phyloP scores from a whole-genome alignment of 2,888 invertebrate species.

The Plebejus anna region DNA sequence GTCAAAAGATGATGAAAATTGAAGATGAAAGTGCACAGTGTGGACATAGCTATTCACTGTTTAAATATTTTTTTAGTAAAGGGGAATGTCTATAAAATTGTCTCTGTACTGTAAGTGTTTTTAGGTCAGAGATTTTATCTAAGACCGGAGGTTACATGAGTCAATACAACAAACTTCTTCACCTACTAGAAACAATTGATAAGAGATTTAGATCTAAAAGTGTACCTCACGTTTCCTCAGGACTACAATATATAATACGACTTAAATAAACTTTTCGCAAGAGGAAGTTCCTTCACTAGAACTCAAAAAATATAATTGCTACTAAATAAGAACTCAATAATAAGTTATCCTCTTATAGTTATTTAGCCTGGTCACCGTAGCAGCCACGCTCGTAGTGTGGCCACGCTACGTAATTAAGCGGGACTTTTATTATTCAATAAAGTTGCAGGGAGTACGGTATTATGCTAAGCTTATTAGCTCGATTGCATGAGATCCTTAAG shows the following conservation, averaged over 20 bases:
- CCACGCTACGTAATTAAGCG: conserved; percentile 20
- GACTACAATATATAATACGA: background rate
- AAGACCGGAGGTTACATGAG: background rate
- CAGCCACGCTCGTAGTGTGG: conserved; percentile 4
- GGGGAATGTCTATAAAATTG: background rate
- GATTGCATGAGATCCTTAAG: conserved; percentile 20
- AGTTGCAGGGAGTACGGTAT: conserved; percentile 1
- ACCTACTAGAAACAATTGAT: background rate
- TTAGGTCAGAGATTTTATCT: background rate
- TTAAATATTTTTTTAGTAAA: too few species aligned
- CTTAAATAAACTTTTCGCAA: background rate
- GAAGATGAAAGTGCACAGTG: too few species aligned
- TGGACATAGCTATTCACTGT: too few species aligned
- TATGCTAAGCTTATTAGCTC: conserved; percentile 23
- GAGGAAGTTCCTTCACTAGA: too few species aligned
- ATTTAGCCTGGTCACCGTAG: background rate
- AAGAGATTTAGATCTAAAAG: background rate
- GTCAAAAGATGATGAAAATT: too few species aligned
- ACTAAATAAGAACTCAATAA: background rate
- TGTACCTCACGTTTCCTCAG: background rate
- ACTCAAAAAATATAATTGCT: too few species aligned
- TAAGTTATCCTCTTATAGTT: background rate
- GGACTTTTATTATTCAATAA: conserved; percentile 27
- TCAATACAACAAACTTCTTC: too few species aligned
- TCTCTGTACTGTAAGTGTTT: background rate